phyloP scores from a whole-genome alignment of 2,113 vertebrate genomes.

The Vireo altiloquus region DNA sequence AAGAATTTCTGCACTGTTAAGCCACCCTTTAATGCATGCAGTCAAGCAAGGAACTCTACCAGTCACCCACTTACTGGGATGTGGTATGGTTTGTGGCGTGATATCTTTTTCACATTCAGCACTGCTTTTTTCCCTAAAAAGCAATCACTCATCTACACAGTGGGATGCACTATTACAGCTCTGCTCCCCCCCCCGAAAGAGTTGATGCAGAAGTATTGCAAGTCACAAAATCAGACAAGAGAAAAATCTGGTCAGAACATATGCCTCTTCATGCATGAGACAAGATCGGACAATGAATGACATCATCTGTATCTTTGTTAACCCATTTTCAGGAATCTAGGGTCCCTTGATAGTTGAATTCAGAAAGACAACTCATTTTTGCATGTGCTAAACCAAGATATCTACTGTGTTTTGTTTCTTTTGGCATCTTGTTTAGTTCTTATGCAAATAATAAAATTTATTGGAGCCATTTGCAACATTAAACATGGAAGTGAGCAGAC shows the following conservation, averaged over 20 bases:
- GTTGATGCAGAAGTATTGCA: neutral
- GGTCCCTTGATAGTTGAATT: neutral
- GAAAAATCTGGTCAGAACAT: neutral
- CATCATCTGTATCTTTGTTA: neutral
- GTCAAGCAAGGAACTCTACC: neutral
- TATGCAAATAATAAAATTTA: neutral
- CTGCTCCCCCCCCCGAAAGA: neutral
- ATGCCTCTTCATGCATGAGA: neutral
- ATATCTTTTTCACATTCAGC: neutral
- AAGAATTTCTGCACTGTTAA: neutral
- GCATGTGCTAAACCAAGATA: neutral
- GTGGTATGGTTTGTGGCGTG: neutral
- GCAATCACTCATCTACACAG: neutral
- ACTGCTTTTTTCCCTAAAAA: neutral
- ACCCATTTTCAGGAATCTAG: constrained; percentile 11
- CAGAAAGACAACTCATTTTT: neutral
- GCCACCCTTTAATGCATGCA: neutral
- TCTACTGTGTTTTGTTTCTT: neutral
- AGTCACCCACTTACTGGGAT: neutral
- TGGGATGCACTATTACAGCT: neutral
- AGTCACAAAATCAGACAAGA: neutral
- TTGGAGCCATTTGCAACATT: neutral
- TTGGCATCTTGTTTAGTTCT: neutral
- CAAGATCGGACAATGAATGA: neutral
- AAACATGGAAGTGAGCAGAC: neutral